Percentiles rank a stretch among this genome's conserved stretches.
Conservation (phyloP, 2,113 vertebrate genomes). For the Shinisaurus crocodilurus region DNA sequence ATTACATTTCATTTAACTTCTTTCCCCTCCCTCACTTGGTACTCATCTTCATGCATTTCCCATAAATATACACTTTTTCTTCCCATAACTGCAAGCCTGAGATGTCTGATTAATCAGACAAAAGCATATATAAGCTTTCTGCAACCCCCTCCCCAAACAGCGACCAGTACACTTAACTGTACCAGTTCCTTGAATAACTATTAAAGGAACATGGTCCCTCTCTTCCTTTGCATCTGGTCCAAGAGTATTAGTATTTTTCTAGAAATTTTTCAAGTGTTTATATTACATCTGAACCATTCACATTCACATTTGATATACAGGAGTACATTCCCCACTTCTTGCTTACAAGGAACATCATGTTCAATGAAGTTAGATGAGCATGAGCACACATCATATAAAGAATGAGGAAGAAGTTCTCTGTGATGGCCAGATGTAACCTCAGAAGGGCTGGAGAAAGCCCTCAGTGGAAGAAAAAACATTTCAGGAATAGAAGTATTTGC, state of each 20-base stretch:
- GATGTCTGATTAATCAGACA: not conserved
- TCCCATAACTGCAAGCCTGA: not conserved
- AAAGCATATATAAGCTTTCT: not conserved
- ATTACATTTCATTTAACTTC: slow-evolving; percentile 6
- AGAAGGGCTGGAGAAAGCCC: not conserved
- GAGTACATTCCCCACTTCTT: not conserved
- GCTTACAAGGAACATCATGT: not conserved
- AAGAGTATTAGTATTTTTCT: not conserved
- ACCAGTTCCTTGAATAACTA: not conserved
- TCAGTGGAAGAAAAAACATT: not conserved
- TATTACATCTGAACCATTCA: not conserved
- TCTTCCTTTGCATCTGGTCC: not conserved
- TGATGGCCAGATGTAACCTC: not conserved
- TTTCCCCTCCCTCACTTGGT: not conserved
- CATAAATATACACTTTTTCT: not conserved
- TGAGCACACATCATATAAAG: not conserved
- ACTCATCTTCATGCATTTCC: not conserved
- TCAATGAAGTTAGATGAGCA: not conserved
- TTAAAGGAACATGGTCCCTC: not conserved
- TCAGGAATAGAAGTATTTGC: not conserved
- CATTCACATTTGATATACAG: not conserved
- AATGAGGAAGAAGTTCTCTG: not conserved
- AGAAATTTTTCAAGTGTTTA: not conserved
- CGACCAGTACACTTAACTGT: not conserved
- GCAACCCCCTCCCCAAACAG: not conserved